These are phyloP conservation scores for Cyanoliseus patagonus DNA, from an alignment of 2,113 vertebrate species.

Conservation along the genomic window DNA sequence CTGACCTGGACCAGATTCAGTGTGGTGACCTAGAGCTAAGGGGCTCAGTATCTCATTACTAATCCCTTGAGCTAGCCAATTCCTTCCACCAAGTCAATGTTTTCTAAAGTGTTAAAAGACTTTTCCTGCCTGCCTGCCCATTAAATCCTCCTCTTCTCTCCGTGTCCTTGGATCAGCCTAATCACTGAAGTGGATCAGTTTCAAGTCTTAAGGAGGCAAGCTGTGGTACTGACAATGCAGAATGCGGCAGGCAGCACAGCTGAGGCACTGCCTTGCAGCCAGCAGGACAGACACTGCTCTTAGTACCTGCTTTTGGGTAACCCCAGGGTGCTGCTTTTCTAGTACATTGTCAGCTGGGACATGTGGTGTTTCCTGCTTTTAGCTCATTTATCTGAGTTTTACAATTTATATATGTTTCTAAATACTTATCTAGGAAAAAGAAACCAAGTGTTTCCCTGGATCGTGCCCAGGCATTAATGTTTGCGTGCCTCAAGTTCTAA, in stretches of 20 bases:
- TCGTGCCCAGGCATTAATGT: neutral
- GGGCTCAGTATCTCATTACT: constrained; percentile 70
- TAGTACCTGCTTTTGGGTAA: neutral
- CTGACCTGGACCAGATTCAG: constrained; percentile 63
- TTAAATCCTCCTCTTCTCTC: constrained; percentile 55
- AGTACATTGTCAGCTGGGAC: neutral
- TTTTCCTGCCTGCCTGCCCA: constrained; percentile 56
- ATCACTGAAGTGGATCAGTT: constrained; percentile 58
- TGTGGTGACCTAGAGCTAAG: constrained; percentile 65
- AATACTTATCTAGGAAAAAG: neutral
- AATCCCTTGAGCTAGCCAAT: constrained; percentile 69
- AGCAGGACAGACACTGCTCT: neutral
- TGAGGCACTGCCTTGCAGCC: neutral
- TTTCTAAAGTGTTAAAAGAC: constrained; percentile 69
- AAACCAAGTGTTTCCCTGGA: neutral
- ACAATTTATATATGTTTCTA: neutral
- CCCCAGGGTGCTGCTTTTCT: neutral
- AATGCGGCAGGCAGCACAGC: neutral
- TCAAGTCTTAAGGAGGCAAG: constrained; percentile 12
- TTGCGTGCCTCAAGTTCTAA: neutral
- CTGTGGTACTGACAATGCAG: neutral
- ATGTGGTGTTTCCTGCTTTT: neutral
- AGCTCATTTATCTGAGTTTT: neutral
- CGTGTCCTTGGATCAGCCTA: constrained; percentile 60
- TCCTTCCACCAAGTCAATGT: constrained; percentile 63